These are phyloP conservation scores for Xanthorhoe designata DNA, from an alignment of 2,888 invertebrate species.

Conservation along the genomic window DNA sequence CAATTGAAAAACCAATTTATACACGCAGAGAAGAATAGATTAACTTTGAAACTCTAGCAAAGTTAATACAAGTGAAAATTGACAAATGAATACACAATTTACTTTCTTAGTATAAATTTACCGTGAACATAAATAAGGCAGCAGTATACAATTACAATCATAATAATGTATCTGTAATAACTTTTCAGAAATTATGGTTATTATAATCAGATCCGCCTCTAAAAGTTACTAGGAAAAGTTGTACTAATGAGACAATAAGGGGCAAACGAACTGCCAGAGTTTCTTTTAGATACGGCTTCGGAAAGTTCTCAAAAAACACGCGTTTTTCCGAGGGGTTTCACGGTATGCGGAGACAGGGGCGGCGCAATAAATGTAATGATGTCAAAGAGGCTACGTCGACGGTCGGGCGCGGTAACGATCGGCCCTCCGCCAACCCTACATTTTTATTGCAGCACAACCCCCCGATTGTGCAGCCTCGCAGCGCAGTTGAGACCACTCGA, in stretches of 20 bases:
- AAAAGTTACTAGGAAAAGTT: conserved; percentile 31
- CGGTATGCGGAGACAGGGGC: conserved; percentile 61
- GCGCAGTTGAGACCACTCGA: conserved; percentile 65
- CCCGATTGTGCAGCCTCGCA: conserved; percentile 50
- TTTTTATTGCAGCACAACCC: conserved; percentile 72
- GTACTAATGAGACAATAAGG: conserved; percentile 20
- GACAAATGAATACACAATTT: conserved; percentile 5
- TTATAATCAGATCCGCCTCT: conserved; percentile 38
- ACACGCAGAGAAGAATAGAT: conserved; percentile 2
- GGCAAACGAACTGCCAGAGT: conserved; percentile 26
- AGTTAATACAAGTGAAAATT: not conserved
- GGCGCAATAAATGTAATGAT: conserved; percentile 73
- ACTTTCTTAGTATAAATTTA: not conserved
- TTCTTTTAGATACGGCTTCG: conserved; percentile 26
- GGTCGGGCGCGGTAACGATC: conserved; percentile 54
- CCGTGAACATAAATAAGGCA: conserved; percentile 21
- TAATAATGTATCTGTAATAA: conserved; percentile 32
- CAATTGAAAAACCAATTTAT: conserved; percentile 29
- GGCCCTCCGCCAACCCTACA: conserved; percentile 59
- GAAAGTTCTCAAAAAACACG: conserved; percentile 28
- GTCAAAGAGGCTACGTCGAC: conserved; percentile 66
- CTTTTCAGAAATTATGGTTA: conserved; percentile 23
- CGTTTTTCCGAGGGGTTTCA: conserved; percentile 38
- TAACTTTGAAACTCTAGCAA: conserved; percentile 9
- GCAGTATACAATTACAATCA: conserved; percentile 25